Conservation (phyloP, 1,140 invertebrate species). For the Drosophila jambulina region DNA sequence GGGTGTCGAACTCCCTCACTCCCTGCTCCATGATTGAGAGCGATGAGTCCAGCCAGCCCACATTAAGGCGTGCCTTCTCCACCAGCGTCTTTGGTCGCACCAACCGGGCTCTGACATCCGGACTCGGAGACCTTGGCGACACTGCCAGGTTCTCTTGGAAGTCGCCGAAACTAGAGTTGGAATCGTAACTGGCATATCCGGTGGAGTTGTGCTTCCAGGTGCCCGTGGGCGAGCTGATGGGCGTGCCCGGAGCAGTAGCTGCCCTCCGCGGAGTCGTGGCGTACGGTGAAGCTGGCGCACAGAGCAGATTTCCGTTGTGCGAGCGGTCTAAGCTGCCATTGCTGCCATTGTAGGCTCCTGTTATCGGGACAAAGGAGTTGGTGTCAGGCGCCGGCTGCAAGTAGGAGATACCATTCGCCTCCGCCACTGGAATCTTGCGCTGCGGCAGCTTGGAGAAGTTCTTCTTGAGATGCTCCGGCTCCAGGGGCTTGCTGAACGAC, state of each 20-base stretch:
- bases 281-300: constrained; percentile 67
- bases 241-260: constrained; percentile 88
- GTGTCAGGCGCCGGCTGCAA: constrained; percentile 90
- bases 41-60: constrained; percentile 98
- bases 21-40: constrained; percentile 99
- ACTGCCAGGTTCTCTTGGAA: constrained; percentile 92
- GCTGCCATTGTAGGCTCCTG: constrained; percentile 88
- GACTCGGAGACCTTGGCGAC: constrained; percentile 91
- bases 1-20: constrained; percentile 95
- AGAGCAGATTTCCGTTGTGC: constrained; percentile 85
- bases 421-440: constrained; percentile 86
- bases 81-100: constrained; percentile 95
- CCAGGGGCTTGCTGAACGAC: constrained; percentile 96
- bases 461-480: constrained; percentile 93
- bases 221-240: constrained; percentile 89
- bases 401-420: constrained; percentile 75
- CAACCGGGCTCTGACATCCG: constrained; percentile 91
- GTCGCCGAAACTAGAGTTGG: constrained; percentile 87
- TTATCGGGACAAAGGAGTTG: constrained; percentile 93
- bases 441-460: constrained; percentile 92
- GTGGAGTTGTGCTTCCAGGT: constrained; percentile 78
- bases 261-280: constrained; percentile 88
- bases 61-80: constrained; percentile 98
- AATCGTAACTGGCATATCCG: constrained; percentile 77
- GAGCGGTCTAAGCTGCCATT: constrained; percentile 89